Evolutionary conservation across 2,113 vertebrate species (phyloP), one percentile per base, ranked within the genome.

Genomic region (Nesogale talazaci): DNA sequence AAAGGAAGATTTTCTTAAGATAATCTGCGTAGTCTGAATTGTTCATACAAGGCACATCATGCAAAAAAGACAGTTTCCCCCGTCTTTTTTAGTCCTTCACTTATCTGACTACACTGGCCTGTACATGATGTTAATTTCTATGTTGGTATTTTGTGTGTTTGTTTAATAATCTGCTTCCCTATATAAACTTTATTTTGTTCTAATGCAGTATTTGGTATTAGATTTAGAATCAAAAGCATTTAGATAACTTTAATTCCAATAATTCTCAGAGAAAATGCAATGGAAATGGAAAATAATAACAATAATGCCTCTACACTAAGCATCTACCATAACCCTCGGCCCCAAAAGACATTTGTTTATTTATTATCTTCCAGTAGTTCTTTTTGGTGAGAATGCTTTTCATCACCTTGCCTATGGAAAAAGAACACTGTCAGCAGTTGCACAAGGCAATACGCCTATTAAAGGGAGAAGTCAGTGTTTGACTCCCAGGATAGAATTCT

Each of bases 1-100:
- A 38, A 89, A 90, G 77, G 38, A 70, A 11, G 16, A 52, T 90
- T 92, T 70, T 81, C 36, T 78, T 6, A 95, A 75, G 22, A 36
- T 72, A 42, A 52, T 22, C 38, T 61, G 34, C 7, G 11, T 20
- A 16, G 1, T 29, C 12, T 78, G 83, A 67, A 56, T 59, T 84
- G 78, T 59, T 67, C 27, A 6, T 38, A 16, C 16, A 34, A 88
- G 80, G 31, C 29, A 12, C 40, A 63, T 38, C 12, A 38, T 57
- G 56, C 38, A 70, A 14, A 82, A 27, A 40, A 19, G 27, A 9
- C 8, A 40, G 34, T 85, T 67, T 65, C 8, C 75, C 80, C 63
- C 67, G 34, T 70, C 31, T 70, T 38, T 29, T 36, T 36, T 57
- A 70, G 34, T 79, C 42, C 38, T 86, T 88, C 29, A 67, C 16